Base-by-base conservation (phyloP, 2,113 vertebrate species). In the Etheostoma cragini region DNA sequence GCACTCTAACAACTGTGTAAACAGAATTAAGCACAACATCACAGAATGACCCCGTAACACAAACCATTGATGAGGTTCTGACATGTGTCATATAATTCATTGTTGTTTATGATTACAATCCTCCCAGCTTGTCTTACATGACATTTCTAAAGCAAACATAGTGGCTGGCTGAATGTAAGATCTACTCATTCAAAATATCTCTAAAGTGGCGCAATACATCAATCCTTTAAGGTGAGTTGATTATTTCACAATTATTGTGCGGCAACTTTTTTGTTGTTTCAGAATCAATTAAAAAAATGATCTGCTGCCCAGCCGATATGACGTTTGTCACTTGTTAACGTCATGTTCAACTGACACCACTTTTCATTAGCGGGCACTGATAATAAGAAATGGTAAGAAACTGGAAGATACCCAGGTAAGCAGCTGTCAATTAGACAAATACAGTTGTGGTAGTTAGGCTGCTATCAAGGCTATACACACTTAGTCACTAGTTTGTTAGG, bases 1-100 rank as follows among this genome's bases (percentile, higher is more conserved):
- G 54, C 76, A 78, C 80, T 84, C 45, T 30, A 74, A 82, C 83
- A 85, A 89, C 85, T 89, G 79, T 83, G 72, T 76, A 86, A 92
- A 86, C 83, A 78, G 26, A 83, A 89, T 74, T 52, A 85, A 86
- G 72, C 69, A 13, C 81, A 80, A 77, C 80, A 77, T 60, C 77
- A 61, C 53, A 60, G 61, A 85, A 56, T 22, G 17, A 52, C 83
- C 63, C 80, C 75, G 38, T 54, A 62, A 80, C 75, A 78, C 67
- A 69, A 58, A 82, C 70, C 84, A 58, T 79, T 87, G 78, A 78
- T 67, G 81, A 76, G 69, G 61, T 56, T 81, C 75, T 74, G 49
- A 77, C 87, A 84, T 85, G 76, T 73, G 76, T 46, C 52, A 22
- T 65, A 35, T 64, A 78, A 75, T 82, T 89, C 80, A 73, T 70